These are phyloP conservation scores for Nysson spinosus DNA, from an alignment of 2,888 invertebrate genomes.

Conservation along the genomic window DNA sequence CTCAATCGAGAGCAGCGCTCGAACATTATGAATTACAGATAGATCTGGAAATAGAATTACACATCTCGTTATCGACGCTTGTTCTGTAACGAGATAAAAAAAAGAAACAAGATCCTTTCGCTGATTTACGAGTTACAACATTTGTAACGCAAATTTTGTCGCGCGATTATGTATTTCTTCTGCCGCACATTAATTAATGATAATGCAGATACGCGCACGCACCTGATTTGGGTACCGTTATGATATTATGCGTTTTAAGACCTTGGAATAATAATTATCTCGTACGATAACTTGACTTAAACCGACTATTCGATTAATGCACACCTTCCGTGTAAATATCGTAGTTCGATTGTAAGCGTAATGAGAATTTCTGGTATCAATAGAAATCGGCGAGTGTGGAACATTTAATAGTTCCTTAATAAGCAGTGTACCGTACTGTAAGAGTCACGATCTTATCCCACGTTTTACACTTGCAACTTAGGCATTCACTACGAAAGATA, in stretches of 20 bases:
- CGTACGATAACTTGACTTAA: conserved; percentile 24
- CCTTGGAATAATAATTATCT: conserved; percentile 42
- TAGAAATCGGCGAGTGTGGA: no score
- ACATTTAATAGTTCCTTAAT: no score
- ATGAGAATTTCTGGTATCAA: no score
- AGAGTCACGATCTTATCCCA: no score
- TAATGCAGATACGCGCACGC: conserved; percentile 13
- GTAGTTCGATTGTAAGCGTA: no score
- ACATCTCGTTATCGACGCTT: conserved; percentile 9
- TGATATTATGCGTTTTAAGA: conserved; percentile 18
- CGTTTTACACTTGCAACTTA: no score
- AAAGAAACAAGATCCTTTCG: conserved; percentile 1
- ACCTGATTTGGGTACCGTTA: conserved; percentile 46
- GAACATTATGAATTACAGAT: conserved; percentile 35
- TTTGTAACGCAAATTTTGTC: not conserved
- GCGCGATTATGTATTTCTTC: not conserved
- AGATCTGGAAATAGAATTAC: conserved; percentile 31
- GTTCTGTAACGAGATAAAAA: conserved; percentile 2
- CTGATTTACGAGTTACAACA: conserved; percentile 10
- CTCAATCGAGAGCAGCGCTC: conserved; percentile 35
- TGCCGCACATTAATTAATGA: conserved; percentile 19
- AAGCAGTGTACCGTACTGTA: no score
- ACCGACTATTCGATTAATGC: conserved; percentile 18
- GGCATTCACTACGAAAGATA: no score
- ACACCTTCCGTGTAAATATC: not conserved